Base-by-base conservation (phyloP, 1,140 invertebrate species). In the Drosophila lowei region DNA sequence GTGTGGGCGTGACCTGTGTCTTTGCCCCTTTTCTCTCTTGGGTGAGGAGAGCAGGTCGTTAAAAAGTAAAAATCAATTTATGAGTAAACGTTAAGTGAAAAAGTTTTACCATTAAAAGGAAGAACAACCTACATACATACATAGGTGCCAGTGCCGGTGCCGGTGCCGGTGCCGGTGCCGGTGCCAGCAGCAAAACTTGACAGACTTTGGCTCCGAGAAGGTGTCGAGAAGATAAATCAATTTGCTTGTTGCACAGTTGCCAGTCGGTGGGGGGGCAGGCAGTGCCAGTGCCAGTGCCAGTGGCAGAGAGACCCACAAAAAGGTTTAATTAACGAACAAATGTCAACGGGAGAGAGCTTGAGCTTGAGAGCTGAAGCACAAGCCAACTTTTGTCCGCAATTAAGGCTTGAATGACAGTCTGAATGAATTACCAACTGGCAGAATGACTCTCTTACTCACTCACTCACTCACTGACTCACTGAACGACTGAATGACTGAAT, bases 1-100 rank as follows among this genome's bases (percentile, higher is more conserved):
- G 23, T 25, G 34, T 48, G 44, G 56, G 56, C 18, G 44, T 58
- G 15, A 48, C 44, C 38, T 23, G 23, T 38, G n/a, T 23, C 41
- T 43, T 44, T 56, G 43, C 38, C 41, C 38, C 30, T 52, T 18
- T 43, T 43, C 49, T 30, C 42, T 2, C 50, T 57, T 18, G 25
- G 34, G 34, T 47, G 61, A 15, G 38, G 11, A 11, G 11, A 1
- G 25, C 70, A 76, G 70, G 71, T 88, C 83, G 78, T 88, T 88
- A 88, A 88, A 88, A 88, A 88, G 83, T 88, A 88, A 88, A 89
- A 88, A 88, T 88, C 84, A 88, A 88, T 88, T 88, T 88, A 88
- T 88, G 83, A 89, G 84, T 88, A 77, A 88, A 88, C 73, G 84
- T 88, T 88, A 88, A 88, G 83, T 88, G 83, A 88, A 88, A 88